Conservation (phyloP, 2,888 invertebrate genomes). For the Pseudococcus viburni region DNA sequence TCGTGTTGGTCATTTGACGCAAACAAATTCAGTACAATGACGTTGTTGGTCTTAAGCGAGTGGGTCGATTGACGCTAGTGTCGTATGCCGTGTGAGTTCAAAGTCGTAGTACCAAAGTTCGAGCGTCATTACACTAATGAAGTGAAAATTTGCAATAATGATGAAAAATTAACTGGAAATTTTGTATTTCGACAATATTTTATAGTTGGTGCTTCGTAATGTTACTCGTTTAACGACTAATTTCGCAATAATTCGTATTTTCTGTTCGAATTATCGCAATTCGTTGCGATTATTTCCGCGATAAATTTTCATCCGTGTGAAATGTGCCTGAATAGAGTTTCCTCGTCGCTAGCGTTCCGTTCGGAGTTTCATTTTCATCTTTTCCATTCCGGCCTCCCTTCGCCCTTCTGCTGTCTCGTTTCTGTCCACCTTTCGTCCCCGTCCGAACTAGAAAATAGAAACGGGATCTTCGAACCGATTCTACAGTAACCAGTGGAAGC, state of each 20-base stretch:
- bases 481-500: slow-evolving; percentile 66
- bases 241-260: neutral
- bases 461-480: slow-evolving; percentile 65
- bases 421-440: slow-evolving; percentile 21
- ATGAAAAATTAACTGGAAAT: neutral
- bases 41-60: no score
- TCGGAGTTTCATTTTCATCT: slow-evolving; percentile 47
- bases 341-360: slow-evolving; percentile 48
- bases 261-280: neutral
- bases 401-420: neutral
- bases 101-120: no score
- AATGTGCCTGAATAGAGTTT: slow-evolving; percentile 34
- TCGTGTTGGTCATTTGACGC: no score
- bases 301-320: slow-evolving; percentile 12
- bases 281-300: neutral
- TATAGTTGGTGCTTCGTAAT: neutral
- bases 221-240: no score
- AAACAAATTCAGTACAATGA: no score
- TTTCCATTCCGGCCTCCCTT: neutral
- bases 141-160: slow-evolving; percentile 26
- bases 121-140: slow-evolving; percentile 28
- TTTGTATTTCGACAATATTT: no score
- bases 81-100: no score
- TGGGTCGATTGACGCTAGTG: no score
- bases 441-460: slow-evolving; percentile 64